phyloP scores from a whole-genome alignment of 2,113 vertebrate species.

The Synchiropus splendidus region DNA sequence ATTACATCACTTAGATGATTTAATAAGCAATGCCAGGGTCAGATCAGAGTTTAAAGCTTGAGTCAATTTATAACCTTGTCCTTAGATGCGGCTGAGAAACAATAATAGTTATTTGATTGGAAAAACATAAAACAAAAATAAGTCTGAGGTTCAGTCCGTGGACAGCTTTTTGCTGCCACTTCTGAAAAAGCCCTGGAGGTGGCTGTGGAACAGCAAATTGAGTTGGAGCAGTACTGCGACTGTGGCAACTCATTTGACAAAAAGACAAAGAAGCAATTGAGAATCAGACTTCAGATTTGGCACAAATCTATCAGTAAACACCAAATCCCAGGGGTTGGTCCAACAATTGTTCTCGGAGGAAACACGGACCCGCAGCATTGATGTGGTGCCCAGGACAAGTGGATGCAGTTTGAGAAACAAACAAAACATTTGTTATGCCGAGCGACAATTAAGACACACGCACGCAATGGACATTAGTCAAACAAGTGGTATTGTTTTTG shows the following conservation, averaged over 20 bases:
- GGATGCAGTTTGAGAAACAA: slow-evolving; percentile 22
- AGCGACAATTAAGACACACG: slow-evolving; percentile 32
- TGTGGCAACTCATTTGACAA: slow-evolving; percentile 22
- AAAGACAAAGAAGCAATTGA: slow-evolving; percentile 47
- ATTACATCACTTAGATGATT: slow-evolving; percentile 52
- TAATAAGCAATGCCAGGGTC: slow-evolving; percentile 54
- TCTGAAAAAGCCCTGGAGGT: slow-evolving; percentile 7
- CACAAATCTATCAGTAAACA: slow-evolving; percentile 30
- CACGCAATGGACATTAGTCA: slow-evolving; percentile 36
- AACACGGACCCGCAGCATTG: slow-evolving; percentile 11
- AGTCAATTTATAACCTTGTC: slow-evolving; percentile 42
- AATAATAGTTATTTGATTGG: slow-evolving; percentile 41
- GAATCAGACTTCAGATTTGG: slow-evolving; percentile 24
- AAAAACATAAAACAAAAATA: slow-evolving; percentile 39
- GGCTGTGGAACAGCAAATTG: slow-evolving; percentile 23
- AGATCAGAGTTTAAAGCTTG: slow-evolving; percentile 55
- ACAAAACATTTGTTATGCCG: slow-evolving; percentile 30
- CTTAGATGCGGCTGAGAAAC: slow-evolving; percentile 50
- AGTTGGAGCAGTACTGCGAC: slow-evolving; percentile 9
- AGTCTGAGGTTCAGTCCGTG: too few relatives aligned
- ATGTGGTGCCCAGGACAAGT: slow-evolving; percentile 27
- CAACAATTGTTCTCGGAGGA: slow-evolving; percentile 19
- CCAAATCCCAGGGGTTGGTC: slow-evolving; percentile 17
- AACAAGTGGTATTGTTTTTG: too few relatives aligned
- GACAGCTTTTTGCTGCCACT: too few relatives aligned